Evolutionary conservation across 1,140 invertebrate species (phyloP), one percentile per base, ranked within the genome.

Genomic region (Steinernema feltiae): DNA sequence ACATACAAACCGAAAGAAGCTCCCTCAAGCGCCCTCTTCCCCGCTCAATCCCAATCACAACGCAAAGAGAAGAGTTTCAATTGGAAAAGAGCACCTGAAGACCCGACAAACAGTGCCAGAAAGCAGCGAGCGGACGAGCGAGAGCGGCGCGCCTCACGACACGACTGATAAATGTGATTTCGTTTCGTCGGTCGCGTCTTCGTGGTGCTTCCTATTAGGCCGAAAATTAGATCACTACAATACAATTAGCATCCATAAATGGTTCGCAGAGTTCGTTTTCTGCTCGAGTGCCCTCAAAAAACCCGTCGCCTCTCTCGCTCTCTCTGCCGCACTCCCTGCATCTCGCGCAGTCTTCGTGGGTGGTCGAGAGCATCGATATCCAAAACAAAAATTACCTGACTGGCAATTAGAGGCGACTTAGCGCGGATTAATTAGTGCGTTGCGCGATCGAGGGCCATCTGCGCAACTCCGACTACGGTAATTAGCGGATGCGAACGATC

Each of bases 241-340:
- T 63, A 63, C 53, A 63, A 63, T 63, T 63, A 63, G 53, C 53
- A 63, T 63, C 53, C 53, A 63, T 63, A 63, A 63, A 63, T 63
- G 53, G 53, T 15, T 63, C 53, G 53, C 7, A 3, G 24, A 63
- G 53, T 63, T 41, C 35, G 7, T 41, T 63, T 63, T 63, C 24
- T 27, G 53, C 53, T 15, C 53, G 53, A 63, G 53, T 27, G 53
- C 53, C 24, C 35, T 41, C 35, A 41, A 41, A 41, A 41, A 41
- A 41, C 18, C 35, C n/a, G n/a, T n/a, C n/a, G n/a, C n/a, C n/a
- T n/a, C n/a, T n/a, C 35, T 41, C 35, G 35, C 35, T 7, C 35
- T 7, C 18, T 7, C 18, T 18, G 7, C 35, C 35, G 18, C 7
- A 41, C 7, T 41, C 35, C 35, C 35, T 7, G 18, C 7, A 41